Conservation (phyloP, 2,113 vertebrate species). For the Arothron firmamentum region DNA sequence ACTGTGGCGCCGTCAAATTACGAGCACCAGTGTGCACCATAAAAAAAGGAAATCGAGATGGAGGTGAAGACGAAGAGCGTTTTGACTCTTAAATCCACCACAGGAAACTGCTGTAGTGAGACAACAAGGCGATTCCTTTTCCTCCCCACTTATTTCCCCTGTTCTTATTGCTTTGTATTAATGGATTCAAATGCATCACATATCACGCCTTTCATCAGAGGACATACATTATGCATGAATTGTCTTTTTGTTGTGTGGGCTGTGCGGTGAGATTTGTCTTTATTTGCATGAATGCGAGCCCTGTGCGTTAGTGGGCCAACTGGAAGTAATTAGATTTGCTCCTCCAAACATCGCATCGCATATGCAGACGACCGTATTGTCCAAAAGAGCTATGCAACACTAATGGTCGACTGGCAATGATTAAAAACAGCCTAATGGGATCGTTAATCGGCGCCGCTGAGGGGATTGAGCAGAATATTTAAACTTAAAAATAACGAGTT, state of each 20-base stretch:
- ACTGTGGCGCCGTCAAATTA: constrained; percentile 23
- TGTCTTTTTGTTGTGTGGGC: constrained; percentile 16
- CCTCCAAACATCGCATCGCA: constrained; percentile 35
- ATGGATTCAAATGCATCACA: not conserved
- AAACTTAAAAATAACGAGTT: constrained; percentile 17
- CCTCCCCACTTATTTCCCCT: too few relatives aligned
- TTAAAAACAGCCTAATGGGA: constrained; percentile 38
- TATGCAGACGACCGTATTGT: constrained; percentile 33
- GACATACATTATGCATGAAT: constrained; percentile 2
- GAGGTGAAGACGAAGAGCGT: constrained; percentile 37
- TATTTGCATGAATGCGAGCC: constrained; percentile 33
- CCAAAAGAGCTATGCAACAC: constrained; percentile 30
- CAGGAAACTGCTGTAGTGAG: constrained; percentile 67
- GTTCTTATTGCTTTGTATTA: not conserved
- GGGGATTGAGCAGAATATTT: constrained; percentile 25
- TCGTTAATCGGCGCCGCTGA: constrained; percentile 45
- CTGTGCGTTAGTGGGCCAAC: not conserved
- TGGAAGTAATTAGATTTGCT: constrained; percentile 31
- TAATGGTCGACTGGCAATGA: constrained; percentile 41
- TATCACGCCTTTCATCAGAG: not conserved
- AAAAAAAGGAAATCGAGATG: constrained; percentile 53
- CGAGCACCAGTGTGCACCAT: constrained; percentile 22
- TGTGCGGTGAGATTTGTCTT: constrained; percentile 7
- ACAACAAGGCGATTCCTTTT: constrained; percentile 48
- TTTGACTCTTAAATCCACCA: constrained; percentile 66